Conservation (phyloP, 2,888 invertebrate species). For the Mesorhabditis spiculigera region DNA sequence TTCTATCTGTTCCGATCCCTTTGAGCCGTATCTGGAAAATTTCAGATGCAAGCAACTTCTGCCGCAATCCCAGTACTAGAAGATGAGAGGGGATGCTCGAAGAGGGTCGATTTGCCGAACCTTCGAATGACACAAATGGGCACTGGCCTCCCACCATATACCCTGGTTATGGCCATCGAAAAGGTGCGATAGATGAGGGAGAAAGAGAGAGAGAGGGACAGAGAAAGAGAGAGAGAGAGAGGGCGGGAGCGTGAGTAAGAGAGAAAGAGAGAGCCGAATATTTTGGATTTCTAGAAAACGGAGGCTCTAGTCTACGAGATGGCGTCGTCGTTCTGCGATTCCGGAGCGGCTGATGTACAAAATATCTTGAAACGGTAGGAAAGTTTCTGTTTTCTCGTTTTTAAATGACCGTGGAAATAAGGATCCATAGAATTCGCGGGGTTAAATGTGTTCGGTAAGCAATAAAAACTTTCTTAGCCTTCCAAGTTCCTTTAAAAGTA, state of each 20-base stretch:
- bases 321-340: slow-evolving; percentile 31
- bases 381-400: not conserved
- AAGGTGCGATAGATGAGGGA: slow-evolving; percentile 23
- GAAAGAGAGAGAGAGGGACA: not conserved
- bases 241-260: too few species aligned
- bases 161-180: slow-evolving; percentile 49
- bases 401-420: too few species aligned
- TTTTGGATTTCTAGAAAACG: slow-evolving; percentile 44
- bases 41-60: slow-evolving; percentile 10
- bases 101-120: slow-evolving; percentile 15
- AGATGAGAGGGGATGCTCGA: slow-evolving; percentile 23
- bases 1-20: not conserved
- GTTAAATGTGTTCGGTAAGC: too few species aligned
- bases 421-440: too few species aligned
- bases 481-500: too few species aligned
- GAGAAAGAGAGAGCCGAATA: not conserved
- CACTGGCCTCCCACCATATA: slow-evolving; percentile 43
- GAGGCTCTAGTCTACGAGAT: slow-evolving; percentile 51
- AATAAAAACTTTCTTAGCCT: too few species aligned
- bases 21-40: not conserved
- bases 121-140: slow-evolving; percentile 34
- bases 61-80: slow-evolving; percentile 30
- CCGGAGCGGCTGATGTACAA: slow-evolving; percentile 12
- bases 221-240: too few species aligned
- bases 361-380: slow-evolving; percentile 22